Conservation (phyloP, 2,797 vertebrate genomes). For the Galago senegalensis region DNA sequence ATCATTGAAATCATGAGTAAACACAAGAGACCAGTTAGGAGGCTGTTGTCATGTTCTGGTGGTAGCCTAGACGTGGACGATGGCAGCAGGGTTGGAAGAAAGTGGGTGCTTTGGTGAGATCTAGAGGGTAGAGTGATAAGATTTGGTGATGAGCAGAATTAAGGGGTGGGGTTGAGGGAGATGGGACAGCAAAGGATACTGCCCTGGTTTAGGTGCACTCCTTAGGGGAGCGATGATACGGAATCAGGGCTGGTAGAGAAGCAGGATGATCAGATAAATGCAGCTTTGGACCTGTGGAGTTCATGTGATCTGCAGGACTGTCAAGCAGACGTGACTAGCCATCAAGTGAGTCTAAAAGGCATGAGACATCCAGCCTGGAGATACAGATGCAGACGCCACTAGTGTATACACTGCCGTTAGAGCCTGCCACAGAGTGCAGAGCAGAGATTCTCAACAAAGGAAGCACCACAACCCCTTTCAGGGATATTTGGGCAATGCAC, state of each 20-base stretch:
- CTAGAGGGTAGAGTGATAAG: not conserved
- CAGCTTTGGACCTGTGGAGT: not conserved
- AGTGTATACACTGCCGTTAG: not conserved
- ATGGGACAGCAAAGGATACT: not conserved
- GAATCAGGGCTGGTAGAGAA: not conserved
- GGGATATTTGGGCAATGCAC: not conserved
- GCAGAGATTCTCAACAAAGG: not conserved
- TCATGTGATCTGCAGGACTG: not conserved
- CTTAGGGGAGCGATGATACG: not conserved
- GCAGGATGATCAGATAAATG: not conserved
- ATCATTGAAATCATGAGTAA: not conserved
- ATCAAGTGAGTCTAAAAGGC: not conserved
- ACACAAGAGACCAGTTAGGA: not conserved
- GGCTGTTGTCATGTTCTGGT: not conserved
- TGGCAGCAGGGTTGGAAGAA: not conserved
- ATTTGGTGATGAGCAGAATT: not conserved
- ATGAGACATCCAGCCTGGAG: not conserved
- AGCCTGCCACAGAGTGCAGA: not conserved
- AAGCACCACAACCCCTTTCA: not conserved
- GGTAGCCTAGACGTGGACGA: not conserved
- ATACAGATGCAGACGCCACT: not conserved
- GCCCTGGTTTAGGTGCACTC: not conserved
- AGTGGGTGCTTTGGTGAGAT: not conserved
- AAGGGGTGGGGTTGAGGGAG: not conserved
- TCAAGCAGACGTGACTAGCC: not conserved